Evolutionary conservation across 2,797 vertebrate species (phyloP), one percentile per base, ranked within the genome.

Genomic region (Tragelaphus eurycerus): DNA sequence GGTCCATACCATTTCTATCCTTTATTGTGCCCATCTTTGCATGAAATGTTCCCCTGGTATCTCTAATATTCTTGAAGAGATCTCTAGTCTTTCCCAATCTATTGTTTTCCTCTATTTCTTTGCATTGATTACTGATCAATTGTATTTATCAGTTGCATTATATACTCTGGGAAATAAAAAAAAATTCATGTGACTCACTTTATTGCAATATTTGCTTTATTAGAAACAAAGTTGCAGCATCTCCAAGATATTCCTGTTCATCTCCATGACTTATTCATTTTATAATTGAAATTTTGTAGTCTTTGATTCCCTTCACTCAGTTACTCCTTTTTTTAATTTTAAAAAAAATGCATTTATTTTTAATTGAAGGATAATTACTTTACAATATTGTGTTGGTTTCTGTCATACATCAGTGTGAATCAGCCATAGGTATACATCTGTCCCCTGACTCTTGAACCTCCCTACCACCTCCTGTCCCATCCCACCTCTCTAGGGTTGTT

Each of bases 391-490:
- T 43, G 12, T 14, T 74, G 67, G 67, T 74, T 74, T 74, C 23
- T 25, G 21, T 25, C 34, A 25, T 25, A 25, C 3, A 43, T 43
- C 38, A 43, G 0, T 0, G 0, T 2, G 12, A 74, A 25, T 43
- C 71, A 43, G 71, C 71, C 38, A 43, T 43, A 14, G 21, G 21
- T 25, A 25, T 7, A 25, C 6, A 7, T 74, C 11, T 43, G 21
- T 74, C 71, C 21, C 71, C 38, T 74, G 34, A 43, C 38, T 74
- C 34, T 25, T 74, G 21, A 74, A 25, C 21, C 21, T 14, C 71
- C 23, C 21, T 25, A 17, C 71, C 38, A 74, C 71, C 21, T 74
- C 71, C 71, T 43, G 38, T 43, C 6, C 38, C 34, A 43, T 12
- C 38, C 11, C 71, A 14, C 38, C 38, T 14, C 38, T 43, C 67